phyloP scores from a whole-genome alignment of 2,113 vertebrate genomes.

The Hyperopisus bebe region DNA sequence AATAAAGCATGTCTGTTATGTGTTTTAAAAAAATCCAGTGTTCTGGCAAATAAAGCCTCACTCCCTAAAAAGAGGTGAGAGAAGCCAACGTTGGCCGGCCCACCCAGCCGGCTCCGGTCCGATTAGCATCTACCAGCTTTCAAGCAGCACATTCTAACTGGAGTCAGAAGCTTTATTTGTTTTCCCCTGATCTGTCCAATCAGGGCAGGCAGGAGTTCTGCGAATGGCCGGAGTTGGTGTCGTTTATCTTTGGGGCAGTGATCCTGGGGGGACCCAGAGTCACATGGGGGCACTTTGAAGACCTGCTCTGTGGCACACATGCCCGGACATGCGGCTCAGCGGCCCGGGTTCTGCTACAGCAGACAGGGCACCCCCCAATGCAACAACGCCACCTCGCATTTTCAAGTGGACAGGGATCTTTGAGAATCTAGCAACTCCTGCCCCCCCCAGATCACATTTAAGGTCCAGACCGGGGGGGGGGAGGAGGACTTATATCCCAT shows the following conservation, averaged over 20 bases:
- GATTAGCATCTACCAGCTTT: neutral
- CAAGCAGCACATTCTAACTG: neutral
- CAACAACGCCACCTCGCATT: neutral
- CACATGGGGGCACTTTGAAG: neutral
- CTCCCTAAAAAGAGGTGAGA: neutral
- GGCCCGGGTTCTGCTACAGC: neutral
- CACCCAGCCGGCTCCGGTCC: neutral
- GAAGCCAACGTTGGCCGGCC: neutral
- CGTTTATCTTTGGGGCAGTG: neutral
- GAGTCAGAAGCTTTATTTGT: neutral
- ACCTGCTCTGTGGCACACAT: constrained; percentile 16
- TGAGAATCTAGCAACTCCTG: neutral
- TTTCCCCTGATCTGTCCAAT: neutral
- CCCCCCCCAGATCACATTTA: no score
- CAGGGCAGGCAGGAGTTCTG: neutral
- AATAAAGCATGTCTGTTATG: no score
- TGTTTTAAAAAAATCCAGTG: neutral
- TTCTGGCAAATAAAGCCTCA: neutral
- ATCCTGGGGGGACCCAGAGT: neutral
- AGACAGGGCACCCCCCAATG: neutral
- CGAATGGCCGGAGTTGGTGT: neutral
- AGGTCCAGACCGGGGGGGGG: neutral
- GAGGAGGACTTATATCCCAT: neutral
- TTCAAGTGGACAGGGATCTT: neutral
- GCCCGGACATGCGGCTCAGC: neutral